phyloP scores from a whole-genome alignment of 2,888 invertebrate genomes.

The Monochamus alternatus region DNA sequence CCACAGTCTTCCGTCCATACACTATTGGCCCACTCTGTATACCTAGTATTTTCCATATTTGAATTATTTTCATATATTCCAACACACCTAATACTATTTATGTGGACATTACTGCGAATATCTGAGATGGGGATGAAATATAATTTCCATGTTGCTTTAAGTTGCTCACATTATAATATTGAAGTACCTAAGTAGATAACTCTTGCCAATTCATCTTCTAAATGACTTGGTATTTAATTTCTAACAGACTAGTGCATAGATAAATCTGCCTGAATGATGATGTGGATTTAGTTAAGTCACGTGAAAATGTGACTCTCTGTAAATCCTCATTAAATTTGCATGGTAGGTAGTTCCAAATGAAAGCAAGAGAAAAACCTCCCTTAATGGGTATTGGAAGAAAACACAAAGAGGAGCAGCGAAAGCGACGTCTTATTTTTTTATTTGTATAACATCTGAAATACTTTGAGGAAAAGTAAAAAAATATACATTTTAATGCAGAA shows the following conservation, averaged over 20 bases:
- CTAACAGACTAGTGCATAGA: not conserved
- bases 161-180: too few relatives aligned
- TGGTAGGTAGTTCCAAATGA: constrained; percentile 17
- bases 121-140: too few relatives aligned
- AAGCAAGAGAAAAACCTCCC: constrained; percentile 1
- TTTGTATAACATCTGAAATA: not conserved
- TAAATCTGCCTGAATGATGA: constrained; percentile 6
- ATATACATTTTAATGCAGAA: not conserved
- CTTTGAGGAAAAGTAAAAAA: not conserved
- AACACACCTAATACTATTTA: too few relatives aligned
- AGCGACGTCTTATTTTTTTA: constrained; percentile 1
- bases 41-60: too few relatives aligned
- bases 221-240: too few relatives aligned
- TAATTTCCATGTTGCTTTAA: too few relatives aligned
- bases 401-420: constrained; percentile 7
- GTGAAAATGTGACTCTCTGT: constrained; percentile 26
- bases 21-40: too few relatives aligned
- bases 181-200: too few relatives aligned
- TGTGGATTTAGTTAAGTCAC: constrained; percentile 11
- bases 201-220: too few relatives aligned
- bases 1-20: too few relatives aligned
- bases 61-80: too few relatives aligned
- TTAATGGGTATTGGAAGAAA: constrained; percentile 2
- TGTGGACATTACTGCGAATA: too few relatives aligned
- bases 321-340: constrained; percentile 32